Percentiles rank a stretch among this genome's conserved stretches.
phyloP scores from a whole-genome alignment of 2,113 vertebrate genomes.

The Crypturellus undulatus region DNA sequence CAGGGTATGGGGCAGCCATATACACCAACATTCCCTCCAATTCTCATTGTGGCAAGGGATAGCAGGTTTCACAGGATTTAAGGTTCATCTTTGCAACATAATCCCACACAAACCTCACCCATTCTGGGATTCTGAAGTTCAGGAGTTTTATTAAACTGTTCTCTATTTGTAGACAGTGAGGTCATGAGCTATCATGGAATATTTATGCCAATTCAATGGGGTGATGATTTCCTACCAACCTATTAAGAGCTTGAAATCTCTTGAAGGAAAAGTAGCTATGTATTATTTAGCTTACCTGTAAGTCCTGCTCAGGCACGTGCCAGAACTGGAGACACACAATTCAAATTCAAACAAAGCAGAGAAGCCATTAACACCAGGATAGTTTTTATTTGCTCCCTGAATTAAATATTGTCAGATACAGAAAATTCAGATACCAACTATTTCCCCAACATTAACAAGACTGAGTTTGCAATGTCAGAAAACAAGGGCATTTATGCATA shows the following conservation, averaged over 20 bases:
- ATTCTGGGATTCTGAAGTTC: background rate
- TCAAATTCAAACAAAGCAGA: background rate
- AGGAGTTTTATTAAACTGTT: background rate
- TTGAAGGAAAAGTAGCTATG: background rate
- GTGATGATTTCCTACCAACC: background rate
- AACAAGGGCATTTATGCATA: slow-evolving; percentile 25
- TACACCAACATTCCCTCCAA: background rate
- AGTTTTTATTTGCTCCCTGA: slow-evolving; percentile 74
- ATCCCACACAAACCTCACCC: background rate
- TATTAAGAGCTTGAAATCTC: background rate
- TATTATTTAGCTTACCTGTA: background rate
- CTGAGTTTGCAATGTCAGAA: slow-evolving; percentile 56
- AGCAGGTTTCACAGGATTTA: background rate
- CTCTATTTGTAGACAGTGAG: background rate
- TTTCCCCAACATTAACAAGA: slow-evolving; percentile 63
- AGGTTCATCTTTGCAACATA: background rate
- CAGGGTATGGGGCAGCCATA: background rate
- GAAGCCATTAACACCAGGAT: slow-evolving; percentile 42
- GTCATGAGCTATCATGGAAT: background rate
- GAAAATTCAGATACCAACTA: slow-evolving; percentile 47
- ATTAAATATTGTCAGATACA: slow-evolving; percentile 69
- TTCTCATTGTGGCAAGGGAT: background rate
- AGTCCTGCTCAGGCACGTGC: background rate
- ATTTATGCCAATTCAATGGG: background rate
- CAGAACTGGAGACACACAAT: background rate